Conservation (phyloP, 2,888 invertebrate species). For the Chesias legatella region DNA sequence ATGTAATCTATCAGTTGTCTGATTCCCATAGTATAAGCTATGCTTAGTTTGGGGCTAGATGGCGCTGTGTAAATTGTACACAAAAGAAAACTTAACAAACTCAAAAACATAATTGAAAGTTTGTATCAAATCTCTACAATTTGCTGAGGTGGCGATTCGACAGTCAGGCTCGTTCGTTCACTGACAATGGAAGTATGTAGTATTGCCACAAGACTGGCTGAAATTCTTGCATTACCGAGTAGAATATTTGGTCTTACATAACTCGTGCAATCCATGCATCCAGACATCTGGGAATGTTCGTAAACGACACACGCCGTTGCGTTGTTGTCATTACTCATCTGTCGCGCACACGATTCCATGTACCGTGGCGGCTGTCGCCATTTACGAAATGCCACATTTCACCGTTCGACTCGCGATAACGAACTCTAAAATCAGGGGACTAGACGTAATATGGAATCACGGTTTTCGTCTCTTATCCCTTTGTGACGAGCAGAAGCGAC, state of each 20-base stretch:
- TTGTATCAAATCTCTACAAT: too few relatives aligned
- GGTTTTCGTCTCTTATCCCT: conserved; percentile 35
- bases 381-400: conserved; percentile 54
- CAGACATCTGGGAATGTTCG: conserved; percentile 69
- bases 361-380: conserved; percentile 46
- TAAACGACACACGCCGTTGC: conserved; percentile 63
- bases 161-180: too few relatives aligned
- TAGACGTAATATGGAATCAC: conserved; percentile 38
- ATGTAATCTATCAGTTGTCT: too few relatives aligned
- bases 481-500: conserved; percentile 41
- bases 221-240: conserved; percentile 43
- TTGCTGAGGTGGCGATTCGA: too few relatives aligned
- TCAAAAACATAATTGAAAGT: too few relatives aligned
- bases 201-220: conserved; percentile 32
- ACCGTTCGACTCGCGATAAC: conserved; percentile 40
- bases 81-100: too few relatives aligned
- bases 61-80: too few relatives aligned
- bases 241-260: conserved; percentile 59
- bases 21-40: too few relatives aligned
- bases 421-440: conserved; percentile 45
- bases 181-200: too few relatives aligned
- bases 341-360: conserved; percentile 72
- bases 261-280: conserved; percentile 59
- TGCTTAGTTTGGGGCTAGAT: too few relatives aligned
- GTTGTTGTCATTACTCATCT: conserved; percentile 78